Conservation (phyloP, 2,797 vertebrate species). For the Glyptemys insculpta region DNA sequence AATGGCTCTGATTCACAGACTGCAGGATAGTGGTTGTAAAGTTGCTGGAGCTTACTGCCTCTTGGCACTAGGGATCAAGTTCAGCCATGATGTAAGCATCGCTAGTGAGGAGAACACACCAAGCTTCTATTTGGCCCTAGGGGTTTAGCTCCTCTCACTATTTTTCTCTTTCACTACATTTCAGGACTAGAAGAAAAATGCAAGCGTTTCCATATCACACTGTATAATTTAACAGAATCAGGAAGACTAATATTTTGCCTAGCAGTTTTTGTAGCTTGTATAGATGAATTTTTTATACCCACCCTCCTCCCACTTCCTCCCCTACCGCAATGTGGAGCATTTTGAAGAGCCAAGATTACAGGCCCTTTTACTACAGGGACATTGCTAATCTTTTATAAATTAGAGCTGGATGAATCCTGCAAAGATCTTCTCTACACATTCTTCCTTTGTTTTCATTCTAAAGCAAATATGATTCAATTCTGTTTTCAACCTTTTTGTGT, state of each 20-base stretch:
- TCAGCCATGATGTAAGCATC: neutral
- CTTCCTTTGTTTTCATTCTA: neutral
- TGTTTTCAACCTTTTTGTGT: accelerated
- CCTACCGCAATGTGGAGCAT: neutral
- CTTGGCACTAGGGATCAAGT: conserved; percentile 23
- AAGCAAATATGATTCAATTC: neutral
- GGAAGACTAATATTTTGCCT: conserved; percentile 67
- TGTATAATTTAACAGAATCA: conserved; percentile 49
- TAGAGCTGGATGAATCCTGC: neutral
- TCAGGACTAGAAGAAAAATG: conserved; percentile 39
- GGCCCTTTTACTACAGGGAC: conserved; percentile 18
- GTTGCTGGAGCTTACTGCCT: conserved; percentile 22
- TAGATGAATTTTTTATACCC: conserved; percentile 56
- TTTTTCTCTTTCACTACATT: conserved; percentile 49
- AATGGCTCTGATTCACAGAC: conserved; percentile 61
- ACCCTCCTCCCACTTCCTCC: neutral
- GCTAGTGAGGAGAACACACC: neutral
- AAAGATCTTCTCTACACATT: neutral
- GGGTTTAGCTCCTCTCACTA: neutral
- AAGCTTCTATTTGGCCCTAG: conserved; percentile 12
- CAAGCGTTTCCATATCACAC: conserved; percentile 37
- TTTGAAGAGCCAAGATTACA: conserved; percentile 37
- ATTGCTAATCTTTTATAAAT: conserved; percentile 43
- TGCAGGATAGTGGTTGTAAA: conserved; percentile 45
- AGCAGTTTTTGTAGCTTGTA: conserved; percentile 46